Evolutionary conservation across 2,113 vertebrate genomes (phyloP).

Genomic region (Atractosteus spatula): DNA sequence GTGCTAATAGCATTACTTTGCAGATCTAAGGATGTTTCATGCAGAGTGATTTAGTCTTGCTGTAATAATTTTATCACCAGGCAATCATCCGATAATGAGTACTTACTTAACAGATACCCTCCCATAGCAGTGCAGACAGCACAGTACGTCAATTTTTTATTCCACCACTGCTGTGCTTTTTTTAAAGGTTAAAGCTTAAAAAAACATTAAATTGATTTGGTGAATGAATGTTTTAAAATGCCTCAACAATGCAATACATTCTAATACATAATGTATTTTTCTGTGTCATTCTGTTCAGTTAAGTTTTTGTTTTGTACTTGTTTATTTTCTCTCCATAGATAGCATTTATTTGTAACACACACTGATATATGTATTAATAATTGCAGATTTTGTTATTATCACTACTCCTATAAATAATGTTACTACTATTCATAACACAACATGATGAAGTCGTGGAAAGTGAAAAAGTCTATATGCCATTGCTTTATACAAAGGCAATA

Average conservation of each 20-base stretch:
- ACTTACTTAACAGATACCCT: conserved; percentile 53
- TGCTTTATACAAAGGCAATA: too few species aligned
- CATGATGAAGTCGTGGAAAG: too few species aligned
- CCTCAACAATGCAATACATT: conserved; percentile 59
- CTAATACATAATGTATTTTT: conserved; percentile 46
- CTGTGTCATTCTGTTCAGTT: too few species aligned
- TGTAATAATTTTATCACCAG: conserved; percentile 54
- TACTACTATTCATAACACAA: too few species aligned
- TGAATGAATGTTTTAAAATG: conserved; percentile 55
- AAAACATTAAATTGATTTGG: conserved; percentile 48
- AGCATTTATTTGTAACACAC: too few species aligned
- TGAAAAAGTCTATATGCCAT: too few species aligned
- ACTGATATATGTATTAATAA: too few species aligned
- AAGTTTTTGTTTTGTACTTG: too few species aligned
- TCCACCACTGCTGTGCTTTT: conserved; percentile 29
- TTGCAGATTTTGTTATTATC: too few species aligned
- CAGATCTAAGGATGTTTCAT: conserved; percentile 27
- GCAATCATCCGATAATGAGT: conserved; percentile 59
- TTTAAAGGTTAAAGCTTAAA: conserved; percentile 47
- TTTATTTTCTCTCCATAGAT: too few species aligned
- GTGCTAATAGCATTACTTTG: conserved; percentile 34
- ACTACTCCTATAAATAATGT: too few species aligned
- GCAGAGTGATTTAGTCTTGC: conserved; percentile 44
- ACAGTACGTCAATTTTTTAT: conserved; percentile 22
- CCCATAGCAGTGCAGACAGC: conserved; percentile 29